Percentiles rank a stretch among this genome's conserved stretches.
These are phyloP conservation scores for Holothuria scabra DNA, from an alignment of 53 echinoderm and acorn worm genomes.

Conservation along the genomic window DNA sequence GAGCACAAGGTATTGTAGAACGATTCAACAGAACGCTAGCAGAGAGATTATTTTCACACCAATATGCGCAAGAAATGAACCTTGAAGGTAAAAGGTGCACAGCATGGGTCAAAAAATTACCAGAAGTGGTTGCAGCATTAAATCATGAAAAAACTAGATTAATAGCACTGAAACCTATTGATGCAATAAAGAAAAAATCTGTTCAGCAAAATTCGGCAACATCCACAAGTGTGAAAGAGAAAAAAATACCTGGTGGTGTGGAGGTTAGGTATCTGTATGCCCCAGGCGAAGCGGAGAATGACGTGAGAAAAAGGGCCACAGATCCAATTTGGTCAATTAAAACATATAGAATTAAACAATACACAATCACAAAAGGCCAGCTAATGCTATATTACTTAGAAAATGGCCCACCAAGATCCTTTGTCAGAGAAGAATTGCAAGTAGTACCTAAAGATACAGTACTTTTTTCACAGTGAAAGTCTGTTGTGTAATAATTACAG, in stretches of 20 bases:
- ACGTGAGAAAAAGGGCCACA: background rate
- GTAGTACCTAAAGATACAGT: no score
- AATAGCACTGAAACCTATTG: slow-evolving; percentile 6
- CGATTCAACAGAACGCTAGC: no score
- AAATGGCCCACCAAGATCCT: no score
- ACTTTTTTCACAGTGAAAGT: no score
- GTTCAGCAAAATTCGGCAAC: background rate
- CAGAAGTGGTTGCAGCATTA: slow-evolving; percentile 14
- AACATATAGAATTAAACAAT: no score
- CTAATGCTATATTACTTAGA: no score
- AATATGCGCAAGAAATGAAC: background rate
- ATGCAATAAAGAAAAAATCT: slow-evolving; percentile 15
- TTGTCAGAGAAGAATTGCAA: no score
- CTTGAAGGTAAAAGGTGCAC: background rate
- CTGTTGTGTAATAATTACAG: no score
- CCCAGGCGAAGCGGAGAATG: background rate
- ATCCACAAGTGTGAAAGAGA: background rate
- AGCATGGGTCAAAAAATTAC: slow-evolving; percentile 3
- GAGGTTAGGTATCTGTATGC: background rate
- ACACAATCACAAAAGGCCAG: no score
- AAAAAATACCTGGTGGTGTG: slow-evolving; percentile 2
- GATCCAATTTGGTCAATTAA: background rate
- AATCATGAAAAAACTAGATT: slow-evolving; percentile 14
- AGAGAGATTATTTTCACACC: background rate
- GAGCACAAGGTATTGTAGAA: background rate